phyloP scores from a whole-genome alignment of 2,888 invertebrate species.

The Drosophila mercatorum region DNA sequence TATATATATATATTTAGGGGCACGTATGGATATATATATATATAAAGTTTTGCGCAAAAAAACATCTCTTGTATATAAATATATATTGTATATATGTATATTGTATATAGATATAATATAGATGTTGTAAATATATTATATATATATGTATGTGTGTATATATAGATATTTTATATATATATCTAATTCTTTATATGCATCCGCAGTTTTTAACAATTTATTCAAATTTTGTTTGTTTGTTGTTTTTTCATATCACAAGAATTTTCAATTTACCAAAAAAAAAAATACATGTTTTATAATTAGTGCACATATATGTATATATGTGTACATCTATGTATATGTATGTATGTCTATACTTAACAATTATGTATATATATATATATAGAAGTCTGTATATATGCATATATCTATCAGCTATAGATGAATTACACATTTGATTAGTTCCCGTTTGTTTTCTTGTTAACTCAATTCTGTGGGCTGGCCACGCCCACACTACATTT shows the following conservation, averaged over 20 bases:
- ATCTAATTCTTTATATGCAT: constrained; percentile 40
- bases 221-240: constrained; percentile 68
- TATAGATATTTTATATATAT: constrained; percentile 14
- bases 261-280: constrained; percentile 77
- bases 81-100: constrained; percentile 67
- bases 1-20: constrained; percentile 26
- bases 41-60: constrained; percentile 52
- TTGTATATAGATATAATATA: constrained; percentile 44
- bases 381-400: constrained; percentile 18
- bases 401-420: constrained; percentile 24
- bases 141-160: constrained; percentile 2
- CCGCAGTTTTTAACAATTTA: constrained; percentile 75
- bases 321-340: not conserved
- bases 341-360: constrained; percentile 17
- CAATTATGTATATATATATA: constrained; percentile 12
- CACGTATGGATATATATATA: constrained; percentile 23
- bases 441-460: constrained; percentile 51
- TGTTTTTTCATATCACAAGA: constrained; percentile 76
- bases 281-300: constrained; percentile 31
- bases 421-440: constrained; percentile 66
- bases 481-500: constrained; percentile 48
- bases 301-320: constrained; percentile 7
- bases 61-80: constrained; percentile 70
- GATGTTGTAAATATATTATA: constrained; percentile 33
- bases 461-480: constrained; percentile 54